Conservation (phyloP, 2,888 invertebrate species). For the Microplitis manilae region DNA sequence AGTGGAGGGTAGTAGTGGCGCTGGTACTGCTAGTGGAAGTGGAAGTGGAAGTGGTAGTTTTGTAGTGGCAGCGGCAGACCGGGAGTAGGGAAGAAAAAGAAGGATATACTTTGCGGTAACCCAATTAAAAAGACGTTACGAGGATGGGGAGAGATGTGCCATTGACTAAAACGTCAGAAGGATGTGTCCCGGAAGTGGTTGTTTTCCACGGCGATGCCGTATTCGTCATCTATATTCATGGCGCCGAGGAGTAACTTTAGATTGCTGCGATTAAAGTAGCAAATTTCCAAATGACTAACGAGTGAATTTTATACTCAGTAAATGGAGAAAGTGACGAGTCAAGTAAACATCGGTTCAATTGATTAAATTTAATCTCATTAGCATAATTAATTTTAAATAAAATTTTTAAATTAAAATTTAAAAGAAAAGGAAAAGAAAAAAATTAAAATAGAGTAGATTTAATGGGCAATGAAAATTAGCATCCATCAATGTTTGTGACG, state of each 20-base stretch:
- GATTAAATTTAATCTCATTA: slow-evolving; percentile 22
- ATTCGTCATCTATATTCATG: slow-evolving; percentile 57
- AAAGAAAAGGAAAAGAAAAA: not conserved
- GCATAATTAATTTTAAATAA: slow-evolving; percentile 27
- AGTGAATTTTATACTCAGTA: slow-evolving; percentile 36
- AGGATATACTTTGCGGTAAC: slow-evolving; percentile 47
- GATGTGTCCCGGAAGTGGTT: slow-evolving; percentile 47
- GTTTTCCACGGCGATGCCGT: slow-evolving; percentile 41
- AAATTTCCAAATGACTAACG: slow-evolving; percentile 53
- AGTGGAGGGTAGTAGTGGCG: not conserved
- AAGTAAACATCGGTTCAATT: slow-evolving; percentile 38
- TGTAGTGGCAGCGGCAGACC: not conserved
- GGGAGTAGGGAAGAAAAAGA: slow-evolving; percentile 9
- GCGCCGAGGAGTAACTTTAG: slow-evolving; percentile 53
- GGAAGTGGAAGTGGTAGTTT: not conserved
- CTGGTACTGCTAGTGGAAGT: not conserved
- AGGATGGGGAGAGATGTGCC: slow-evolving; percentile 42
- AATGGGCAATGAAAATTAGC: slow-evolving; percentile 40
- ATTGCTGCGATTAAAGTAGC: slow-evolving; percentile 55
- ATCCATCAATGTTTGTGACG: slow-evolving; percentile 57
- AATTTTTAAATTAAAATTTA: not conserved
- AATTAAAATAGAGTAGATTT: not conserved
- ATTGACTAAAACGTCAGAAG: slow-evolving; percentile 36
- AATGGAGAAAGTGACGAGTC: slow-evolving; percentile 36
- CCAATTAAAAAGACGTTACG: slow-evolving; percentile 54